Evolutionary conservation across 2,797 vertebrate species (phyloP).

Genomic region (Helostoma temminkii): DNA sequence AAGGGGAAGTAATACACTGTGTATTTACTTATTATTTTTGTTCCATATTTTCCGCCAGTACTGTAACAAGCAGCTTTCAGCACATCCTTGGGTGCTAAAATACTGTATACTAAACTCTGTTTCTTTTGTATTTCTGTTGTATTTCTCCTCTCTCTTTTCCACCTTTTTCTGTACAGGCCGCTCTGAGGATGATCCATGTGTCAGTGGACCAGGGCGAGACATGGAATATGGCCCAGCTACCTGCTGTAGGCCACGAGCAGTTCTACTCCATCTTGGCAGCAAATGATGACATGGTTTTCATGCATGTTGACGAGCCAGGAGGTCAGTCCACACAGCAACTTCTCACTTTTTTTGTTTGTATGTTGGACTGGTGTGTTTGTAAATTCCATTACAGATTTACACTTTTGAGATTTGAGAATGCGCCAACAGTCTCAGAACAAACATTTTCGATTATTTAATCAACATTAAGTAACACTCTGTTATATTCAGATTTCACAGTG

Average conservation of each 20-base stretch:
- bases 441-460: not conserved
- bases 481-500: not conserved
- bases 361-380: not conserved
- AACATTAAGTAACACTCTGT: not conserved
- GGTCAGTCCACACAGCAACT: constrained; percentile 79
- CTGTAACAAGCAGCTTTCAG: not conserved
- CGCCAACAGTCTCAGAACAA: not conserved
- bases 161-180: constrained; percentile 69
- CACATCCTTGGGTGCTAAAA: not conserved
- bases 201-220: constrained; percentile 90
- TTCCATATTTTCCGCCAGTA: not conserved
- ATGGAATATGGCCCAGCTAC: constrained; percentile 96
- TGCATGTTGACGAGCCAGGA: constrained; percentile 95
- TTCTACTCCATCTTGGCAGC: constrained; percentile 96
- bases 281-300: constrained; percentile 95
- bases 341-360: not conserved
- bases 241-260: constrained; percentile 92
- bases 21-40: too few species aligned
- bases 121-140: not conserved
- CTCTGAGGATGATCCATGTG: constrained; percentile 90
- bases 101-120: not conserved
- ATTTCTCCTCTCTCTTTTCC: not conserved
- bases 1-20: not conserved
- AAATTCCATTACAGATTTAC: not conserved
- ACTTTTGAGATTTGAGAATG: too few species aligned